Evolutionary conservation across 2,113 vertebrate genomes (phyloP), one percentile per base, ranked within the genome.

Genomic region (Perccottus glenii): DNA sequence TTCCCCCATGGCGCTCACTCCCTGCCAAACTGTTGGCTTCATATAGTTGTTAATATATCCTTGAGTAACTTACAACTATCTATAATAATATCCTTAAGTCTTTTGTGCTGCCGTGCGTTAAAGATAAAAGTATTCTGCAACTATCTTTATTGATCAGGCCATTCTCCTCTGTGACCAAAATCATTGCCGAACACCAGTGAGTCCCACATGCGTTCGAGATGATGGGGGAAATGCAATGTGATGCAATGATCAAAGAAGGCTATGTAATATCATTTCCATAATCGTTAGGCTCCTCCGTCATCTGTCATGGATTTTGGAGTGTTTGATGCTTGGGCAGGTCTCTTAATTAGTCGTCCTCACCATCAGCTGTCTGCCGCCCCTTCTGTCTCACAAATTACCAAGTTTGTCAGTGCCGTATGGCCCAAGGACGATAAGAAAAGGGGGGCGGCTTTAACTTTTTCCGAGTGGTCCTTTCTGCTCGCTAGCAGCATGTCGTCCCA

Each of bases 191-290:
- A 86, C 77, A 80, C 77, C 83, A 84, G 82, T 71, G 82, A 80
- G 81, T 83, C 85, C 83, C 87, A 85, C 83, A 81, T 85, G 82
- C 71, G 79, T 85, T 85, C 78, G 79, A 84, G 83, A 85, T 83
- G 75, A 85, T 79, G 76, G 77, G 72, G 35, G 7, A 81, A 85
- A 87, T 88, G 86, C 87, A 91, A 90, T 85, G 89, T 93, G 92
- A 92, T 93, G 91, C 90, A 93, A 92, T 79, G 85, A 90, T 93
- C 89, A 90, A 90, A 88, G 88, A 86, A 75, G 81, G 43, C 86
- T 73, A 88, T 92, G 88, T 92, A 92, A 93, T 91, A 87, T 86
- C 78, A 89, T 92, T 91, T 90, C 89, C 89, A 91, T 86, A 90
- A 92, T 88, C 79, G 86, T 89, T 88, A 83, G 85, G 78, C 82